These are phyloP conservation scores for Chirona hameri DNA, from an alignment of 2,888 invertebrate species.

Conservation along the genomic window DNA sequence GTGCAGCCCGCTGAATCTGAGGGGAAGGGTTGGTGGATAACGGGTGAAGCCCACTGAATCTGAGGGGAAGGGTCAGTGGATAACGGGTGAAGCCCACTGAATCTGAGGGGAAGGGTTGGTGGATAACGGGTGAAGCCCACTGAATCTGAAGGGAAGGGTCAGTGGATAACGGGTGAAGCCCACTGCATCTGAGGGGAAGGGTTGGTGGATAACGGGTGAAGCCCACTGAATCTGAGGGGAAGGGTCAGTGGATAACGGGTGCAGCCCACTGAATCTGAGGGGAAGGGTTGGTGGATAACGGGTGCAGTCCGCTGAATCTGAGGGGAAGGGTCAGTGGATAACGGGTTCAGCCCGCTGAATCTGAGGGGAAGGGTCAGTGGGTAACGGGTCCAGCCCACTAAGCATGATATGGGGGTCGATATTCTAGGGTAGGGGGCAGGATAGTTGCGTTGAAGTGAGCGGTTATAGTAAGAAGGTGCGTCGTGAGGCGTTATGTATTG, in stretches of 20 bases:
- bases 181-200: too few species aligned
- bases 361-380: not conserved
- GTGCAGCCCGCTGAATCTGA: not conserved
- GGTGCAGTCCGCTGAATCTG: not conserved
- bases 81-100: too few species aligned
- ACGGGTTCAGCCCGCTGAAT: not conserved
- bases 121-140: not conserved
- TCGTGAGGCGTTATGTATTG: not conserved
- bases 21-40: not conserved
- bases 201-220: too few species aligned
- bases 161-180: too few species aligned
- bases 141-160: not conserved
- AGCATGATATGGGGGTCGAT: too few species aligned
- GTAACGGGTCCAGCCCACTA: too few species aligned
- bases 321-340: not conserved
- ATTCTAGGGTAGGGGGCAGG: too few species aligned
- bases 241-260: too few species aligned
- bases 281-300: too few species aligned
- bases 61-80: not conserved
- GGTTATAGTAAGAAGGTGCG: not conserved
- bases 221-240: not conserved
- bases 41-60: not conserved
- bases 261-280: too few species aligned
- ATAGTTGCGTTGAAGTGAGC: too few species aligned
- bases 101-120: too few species aligned